Conservation (phyloP, 2,113 vertebrate genomes). For the Pseudonaja textilis region DNA sequence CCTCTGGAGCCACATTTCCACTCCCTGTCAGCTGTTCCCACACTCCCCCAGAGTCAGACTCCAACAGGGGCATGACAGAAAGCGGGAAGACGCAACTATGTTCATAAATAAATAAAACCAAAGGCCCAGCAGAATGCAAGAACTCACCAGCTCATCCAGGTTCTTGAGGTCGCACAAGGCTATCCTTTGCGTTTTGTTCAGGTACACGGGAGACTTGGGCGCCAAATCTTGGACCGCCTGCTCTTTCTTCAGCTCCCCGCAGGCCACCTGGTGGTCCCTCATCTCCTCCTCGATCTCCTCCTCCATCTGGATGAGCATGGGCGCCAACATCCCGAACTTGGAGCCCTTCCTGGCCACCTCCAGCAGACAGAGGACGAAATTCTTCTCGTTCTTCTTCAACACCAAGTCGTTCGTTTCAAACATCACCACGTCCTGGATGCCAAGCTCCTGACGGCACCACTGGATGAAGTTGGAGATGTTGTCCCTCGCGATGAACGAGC, state of each 20-base stretch:
- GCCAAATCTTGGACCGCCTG: constrained; percentile 30
- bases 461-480: constrained; percentile 95
- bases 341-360: constrained; percentile 92
- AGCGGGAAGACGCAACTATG: background rate
- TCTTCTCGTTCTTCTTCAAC: constrained; percentile 93
- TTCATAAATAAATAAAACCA: background rate
- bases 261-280: constrained; percentile 77
- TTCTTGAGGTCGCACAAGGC: constrained; percentile 87
- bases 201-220: constrained; percentile 32
- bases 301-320: constrained; percentile 94
- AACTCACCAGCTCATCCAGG: constrained; percentile 90
- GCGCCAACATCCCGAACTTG: constrained; percentile 94
- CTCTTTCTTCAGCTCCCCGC: constrained; percentile 13
- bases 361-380: constrained; percentile 89
- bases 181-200: constrained; percentile 76
- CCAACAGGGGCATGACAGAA: no score
- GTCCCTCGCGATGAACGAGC: constrained; percentile 91
- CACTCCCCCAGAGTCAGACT: no score
- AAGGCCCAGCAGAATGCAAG: background rate
- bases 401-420: constrained; percentile 98
- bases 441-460: constrained; percentile 92
- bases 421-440: constrained; percentile 95
- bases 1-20: no score
- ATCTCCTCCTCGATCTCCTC: constrained; percentile 96
- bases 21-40: no score